Base-by-base conservation (phyloP, 2,113 vertebrate genomes). In the Petrocephalus microphthalmus region DNA sequence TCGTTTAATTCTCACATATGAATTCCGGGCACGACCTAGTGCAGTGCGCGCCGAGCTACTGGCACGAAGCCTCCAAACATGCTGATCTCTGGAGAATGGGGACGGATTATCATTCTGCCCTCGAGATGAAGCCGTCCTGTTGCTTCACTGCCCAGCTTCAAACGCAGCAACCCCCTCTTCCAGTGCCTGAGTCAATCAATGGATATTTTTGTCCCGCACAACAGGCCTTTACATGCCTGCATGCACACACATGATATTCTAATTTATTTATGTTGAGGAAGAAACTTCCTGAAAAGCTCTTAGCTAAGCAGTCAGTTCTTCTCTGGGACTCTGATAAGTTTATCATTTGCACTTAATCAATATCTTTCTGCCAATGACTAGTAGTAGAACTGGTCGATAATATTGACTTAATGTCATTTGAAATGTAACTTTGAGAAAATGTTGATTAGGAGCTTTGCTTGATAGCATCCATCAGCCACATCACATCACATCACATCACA, bases 131-230 rank as follows among this genome's bases (percentile, higher is more conserved):
- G 54, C 7, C 53, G 83, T 29, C 42, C 7, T 52, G 53, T 84
- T 78, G 64, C 84, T 89, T 86, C 51, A 78, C 88, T 88, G 88
- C 83, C 22, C 57, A 86, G 84, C 64, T 86, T 86, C 84, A 86
- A 45, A 86, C 8, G 37, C 7, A 7, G 45, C 56, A 37, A 17
- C 42, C 52, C 52, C 8, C 87, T 57, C 20, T 10, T 29, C 20
- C 6, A 33, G 4, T 52, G 15, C 37, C 49, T 74, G n/a, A 81
- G 15, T 74, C 51, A 49, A 49, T 88, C 51, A 78, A 37, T 2
- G 3, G 25, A 25, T n/a, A 74, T 29, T 29, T 6, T 11, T 29
- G 56, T 17, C 67, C 13, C 19, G 52, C 45, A 84, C 45, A 84
- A n/a, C 45, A 84, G 47, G 11, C 17, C 5, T 17, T 51, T 11